Percentiles rank a stretch among this genome's conserved stretches.
Conservation (phyloP, 2,888 invertebrate genomes). For the Psococerastis gibbosa region DNA sequence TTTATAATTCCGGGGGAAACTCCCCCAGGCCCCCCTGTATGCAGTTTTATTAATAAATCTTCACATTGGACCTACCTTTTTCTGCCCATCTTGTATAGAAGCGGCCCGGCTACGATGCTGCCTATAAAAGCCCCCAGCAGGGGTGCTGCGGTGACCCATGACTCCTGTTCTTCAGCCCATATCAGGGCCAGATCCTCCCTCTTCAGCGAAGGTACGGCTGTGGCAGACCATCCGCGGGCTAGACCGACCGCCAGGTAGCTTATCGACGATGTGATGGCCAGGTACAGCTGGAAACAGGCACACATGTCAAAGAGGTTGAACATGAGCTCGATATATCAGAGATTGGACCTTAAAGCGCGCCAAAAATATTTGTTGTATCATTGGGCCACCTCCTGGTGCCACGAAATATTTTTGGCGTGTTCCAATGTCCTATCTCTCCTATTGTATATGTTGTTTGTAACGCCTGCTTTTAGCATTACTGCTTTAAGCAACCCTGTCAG, state of each 20-base stretch:
- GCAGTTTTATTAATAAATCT: no score
- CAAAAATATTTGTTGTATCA: no score
- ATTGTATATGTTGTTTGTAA: no score
- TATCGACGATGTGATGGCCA: constrained; percentile 36
- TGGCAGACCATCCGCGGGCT: constrained; percentile 37
- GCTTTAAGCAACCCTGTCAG: no score
- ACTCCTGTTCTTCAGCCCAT: constrained; percentile 30
- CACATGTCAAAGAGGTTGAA: no score
- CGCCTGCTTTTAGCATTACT: no score
- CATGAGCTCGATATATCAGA: no score
- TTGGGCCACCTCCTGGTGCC: no score
- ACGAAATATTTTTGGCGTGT: no score
- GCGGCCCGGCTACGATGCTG: constrained; percentile 32
- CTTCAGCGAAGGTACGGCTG: constrained; percentile 35
- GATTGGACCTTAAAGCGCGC: no score
- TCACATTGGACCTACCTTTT: constrained; percentile 18
- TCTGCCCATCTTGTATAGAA: constrained; percentile 35
- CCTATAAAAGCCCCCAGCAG: constrained; percentile 37
- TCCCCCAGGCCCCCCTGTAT: not conserved
- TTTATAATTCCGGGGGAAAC: no score
- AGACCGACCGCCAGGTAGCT: constrained; percentile 38
- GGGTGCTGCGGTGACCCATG: constrained; percentile 34
- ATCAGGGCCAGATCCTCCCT: constrained; percentile 27
- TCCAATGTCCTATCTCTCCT: no score
- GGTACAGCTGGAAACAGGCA: constrained; percentile 15